phyloP scores from a whole-genome alignment of 2,113 vertebrate genomes.

The Lophura nycthemera region DNA sequence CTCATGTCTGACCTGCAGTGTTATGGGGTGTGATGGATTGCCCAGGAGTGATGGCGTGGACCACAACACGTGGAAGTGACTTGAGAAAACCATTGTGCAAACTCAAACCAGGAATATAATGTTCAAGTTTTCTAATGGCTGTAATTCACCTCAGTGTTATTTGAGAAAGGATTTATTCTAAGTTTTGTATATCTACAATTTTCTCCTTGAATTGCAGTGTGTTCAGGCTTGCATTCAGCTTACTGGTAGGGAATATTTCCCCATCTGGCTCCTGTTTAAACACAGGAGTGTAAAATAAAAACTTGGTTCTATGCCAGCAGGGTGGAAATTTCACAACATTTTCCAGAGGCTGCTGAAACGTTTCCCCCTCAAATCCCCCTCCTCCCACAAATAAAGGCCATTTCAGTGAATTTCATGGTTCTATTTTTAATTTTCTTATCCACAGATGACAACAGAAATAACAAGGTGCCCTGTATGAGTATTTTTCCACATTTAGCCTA shows the following conservation, averaged over 20 bases:
- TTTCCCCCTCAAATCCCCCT: background rate
- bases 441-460: background rate
- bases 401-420: background rate
- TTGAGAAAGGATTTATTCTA: background rate
- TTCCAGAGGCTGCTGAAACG: background rate
- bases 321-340: background rate
- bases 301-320: background rate
- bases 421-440: background rate
- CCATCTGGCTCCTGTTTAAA: background rate
- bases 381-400: background rate
- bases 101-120: background rate
- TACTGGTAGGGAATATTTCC: background rate
- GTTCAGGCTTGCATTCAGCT: background rate
- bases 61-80: background rate
- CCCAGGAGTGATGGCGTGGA: background rate
- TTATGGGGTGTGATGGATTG: background rate
- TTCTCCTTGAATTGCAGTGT: background rate
- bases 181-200: background rate
- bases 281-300: background rate
- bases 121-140: background rate
- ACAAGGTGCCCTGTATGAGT: background rate
- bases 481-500: background rate
- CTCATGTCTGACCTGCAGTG: fast-evolving
- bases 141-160: background rate
- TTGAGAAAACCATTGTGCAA: background rate